Evolutionary conservation across 1,140 invertebrate genomes (phyloP).

Genomic region (Drosophila suzukii): DNA sequence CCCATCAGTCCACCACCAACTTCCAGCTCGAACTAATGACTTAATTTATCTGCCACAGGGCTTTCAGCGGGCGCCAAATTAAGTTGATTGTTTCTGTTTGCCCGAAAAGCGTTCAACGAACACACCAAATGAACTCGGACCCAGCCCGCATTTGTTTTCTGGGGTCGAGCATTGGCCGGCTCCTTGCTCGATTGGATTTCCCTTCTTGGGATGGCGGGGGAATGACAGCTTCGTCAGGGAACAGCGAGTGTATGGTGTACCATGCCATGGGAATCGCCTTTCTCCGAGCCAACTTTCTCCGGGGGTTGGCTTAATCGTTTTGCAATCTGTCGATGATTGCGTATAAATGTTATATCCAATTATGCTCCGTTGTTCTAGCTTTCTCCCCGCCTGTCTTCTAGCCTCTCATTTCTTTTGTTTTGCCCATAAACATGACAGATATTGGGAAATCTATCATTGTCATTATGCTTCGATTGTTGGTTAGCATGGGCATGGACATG

Average conservation of each 20-base stretch:
- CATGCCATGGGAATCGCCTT: constrained; percentile 1
- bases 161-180: constrained; percentile 7
- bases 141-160: constrained; percentile 18
- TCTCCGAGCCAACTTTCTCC: constrained; percentile 33
- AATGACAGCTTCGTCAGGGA: constrained; percentile 5
- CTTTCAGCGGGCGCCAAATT: constrained; percentile 83
- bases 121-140: constrained; percentile 49
- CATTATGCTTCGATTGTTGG: constrained; percentile 84
- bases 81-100: constrained; percentile 78
- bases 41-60: constrained; percentile 84
- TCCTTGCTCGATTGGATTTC: constrained; percentile 57
- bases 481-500: neutral
- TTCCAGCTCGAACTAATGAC: constrained; percentile 81
- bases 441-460: constrained; percentile 85
- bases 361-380: constrained; percentile 54
- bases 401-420: constrained; percentile 57
- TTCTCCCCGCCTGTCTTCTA: constrained; percentile 3
- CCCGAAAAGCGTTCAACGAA: constrained; percentile 19
- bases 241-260: neutral
- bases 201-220: constrained; percentile 10
- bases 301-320: constrained; percentile 82
- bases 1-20: constrained; percentile 17
- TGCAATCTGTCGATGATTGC: constrained; percentile 83
- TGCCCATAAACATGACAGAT: constrained; percentile 83
- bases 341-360: constrained; percentile 83